These are phyloP conservation scores for Heterochromis multidens DNA, from an alignment of 2,113 vertebrate species.

Conservation along the genomic window DNA sequence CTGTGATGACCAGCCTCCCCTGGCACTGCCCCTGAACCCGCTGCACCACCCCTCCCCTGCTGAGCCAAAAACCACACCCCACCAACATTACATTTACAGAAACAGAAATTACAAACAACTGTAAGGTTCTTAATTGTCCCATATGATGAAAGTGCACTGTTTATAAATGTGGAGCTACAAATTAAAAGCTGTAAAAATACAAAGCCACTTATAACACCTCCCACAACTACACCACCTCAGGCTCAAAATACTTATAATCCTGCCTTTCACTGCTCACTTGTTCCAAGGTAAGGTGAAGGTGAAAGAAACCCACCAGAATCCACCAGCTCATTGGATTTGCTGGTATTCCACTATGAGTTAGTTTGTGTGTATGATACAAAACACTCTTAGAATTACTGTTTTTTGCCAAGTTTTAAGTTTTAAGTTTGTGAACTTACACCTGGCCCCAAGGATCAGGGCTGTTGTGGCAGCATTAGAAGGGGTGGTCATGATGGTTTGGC, in stretches of 20 bases:
- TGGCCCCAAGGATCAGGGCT: not conserved
- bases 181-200: not conserved
- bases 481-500: not conserved
- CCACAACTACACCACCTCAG: not conserved
- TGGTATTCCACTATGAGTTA: not conserved
- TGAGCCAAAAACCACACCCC: too few relatives aligned
- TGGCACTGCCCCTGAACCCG: too few relatives aligned
- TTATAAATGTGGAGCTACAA: not conserved
- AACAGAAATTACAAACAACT: not conserved
- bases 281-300: not conserved
- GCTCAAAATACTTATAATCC: not conserved
- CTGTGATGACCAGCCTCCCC: too few relatives aligned
- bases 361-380: not conserved
- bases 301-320: not conserved
- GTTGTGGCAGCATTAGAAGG: not conserved
- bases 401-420: not conserved
- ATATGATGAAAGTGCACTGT: not conserved
- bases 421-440: not conserved
- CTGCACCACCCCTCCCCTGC: too few relatives aligned
- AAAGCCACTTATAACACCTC: not conserved
- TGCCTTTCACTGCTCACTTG: not conserved
- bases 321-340: not conserved
- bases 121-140: not conserved
- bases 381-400: not conserved
- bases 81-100: not conserved